Evolutionary conservation across 1,140 invertebrate species (phyloP).

Genomic region (Apis dorsata): DNA sequence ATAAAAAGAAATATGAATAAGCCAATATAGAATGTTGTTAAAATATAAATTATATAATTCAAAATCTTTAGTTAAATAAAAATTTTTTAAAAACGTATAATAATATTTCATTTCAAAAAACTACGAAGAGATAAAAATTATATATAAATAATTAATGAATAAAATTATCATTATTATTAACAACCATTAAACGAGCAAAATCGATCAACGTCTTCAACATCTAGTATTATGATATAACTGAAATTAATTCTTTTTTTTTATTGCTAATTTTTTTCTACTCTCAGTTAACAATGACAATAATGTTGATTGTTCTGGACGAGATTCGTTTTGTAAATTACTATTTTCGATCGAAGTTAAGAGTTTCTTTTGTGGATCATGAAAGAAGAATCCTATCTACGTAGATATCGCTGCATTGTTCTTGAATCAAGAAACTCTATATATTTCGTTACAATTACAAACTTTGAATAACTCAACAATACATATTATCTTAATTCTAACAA

Average conservation of each 20-base stretch:
- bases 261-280: not conserved
- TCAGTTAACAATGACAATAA: not conserved
- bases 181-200: too few relatives aligned
- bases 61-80: too few relatives aligned
- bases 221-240: not conserved
- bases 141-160: too few relatives aligned
- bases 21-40: too few relatives aligned
- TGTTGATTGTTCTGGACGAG: not conserved
- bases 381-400: not conserved
- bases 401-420: not conserved
- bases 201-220: not conserved
- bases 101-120: too few relatives aligned
- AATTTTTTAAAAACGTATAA: too few relatives aligned
- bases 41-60: too few relatives aligned
- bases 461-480: not conserved
- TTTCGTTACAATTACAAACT: not conserved
- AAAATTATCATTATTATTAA: too few relatives aligned
- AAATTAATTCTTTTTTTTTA: not conserved
- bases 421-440: slow-evolving; percentile 6
- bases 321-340: not conserved
- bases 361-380: not conserved
- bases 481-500: too few relatives aligned
- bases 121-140: too few relatives aligned
- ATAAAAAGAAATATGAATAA: too few relatives aligned
- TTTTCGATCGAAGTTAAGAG: not conserved